Evolutionary conservation across 2,888 invertebrate genomes (phyloP), one percentile per base, ranked within the genome.

Genomic region (Polydrusus pterygomalis): DNA sequence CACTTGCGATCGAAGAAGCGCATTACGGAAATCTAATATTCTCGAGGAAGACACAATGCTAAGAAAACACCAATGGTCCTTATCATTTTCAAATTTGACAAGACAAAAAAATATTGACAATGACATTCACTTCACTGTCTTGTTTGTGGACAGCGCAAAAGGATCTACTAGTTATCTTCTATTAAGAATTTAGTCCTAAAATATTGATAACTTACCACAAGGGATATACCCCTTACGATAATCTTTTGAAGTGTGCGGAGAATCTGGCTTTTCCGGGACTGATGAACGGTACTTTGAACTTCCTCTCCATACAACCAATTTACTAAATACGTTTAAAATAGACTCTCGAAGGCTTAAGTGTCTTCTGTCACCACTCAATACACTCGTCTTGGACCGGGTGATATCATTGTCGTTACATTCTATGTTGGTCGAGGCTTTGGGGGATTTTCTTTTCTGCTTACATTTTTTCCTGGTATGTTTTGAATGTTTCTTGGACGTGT

Each of bases 311-410:
- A 85, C 84, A 17, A 87, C 84, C 70, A 87, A 80, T 80, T 87
- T 87, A 78, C 86, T 85, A 79, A 87, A 86, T 62, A 87, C 86
- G 79, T 83, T 86, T 82, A 93, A 89, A 84, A 93, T 89, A 79
- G 92, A 93, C 85, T 92, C 91, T 82, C 93, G 90, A 83, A 93
- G 84, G 73, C 88, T 88, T 77, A 86, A 87, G 80, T 89, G 89
- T 78, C 89, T 86, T 65, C 85, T 83, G 70, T 85, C 83, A 76
- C 82, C 84, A 79, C 84, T 85, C 58, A 84, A 82, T 76, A 85
- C 84, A 80, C 85, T 86, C 43, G 83, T 80, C 79, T 87, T 87
- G 67, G 87, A 87, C 80, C 85, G 84, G 75, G 79, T 84, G 75
- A 85, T 83, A 78, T 85, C 86, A 80, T 84, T 85, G 70, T 85